Evolutionary conservation across 2,113 vertebrate species (phyloP), one percentile per base, ranked within the genome.

Genomic region (Andinoacara biseriatus): DNA sequence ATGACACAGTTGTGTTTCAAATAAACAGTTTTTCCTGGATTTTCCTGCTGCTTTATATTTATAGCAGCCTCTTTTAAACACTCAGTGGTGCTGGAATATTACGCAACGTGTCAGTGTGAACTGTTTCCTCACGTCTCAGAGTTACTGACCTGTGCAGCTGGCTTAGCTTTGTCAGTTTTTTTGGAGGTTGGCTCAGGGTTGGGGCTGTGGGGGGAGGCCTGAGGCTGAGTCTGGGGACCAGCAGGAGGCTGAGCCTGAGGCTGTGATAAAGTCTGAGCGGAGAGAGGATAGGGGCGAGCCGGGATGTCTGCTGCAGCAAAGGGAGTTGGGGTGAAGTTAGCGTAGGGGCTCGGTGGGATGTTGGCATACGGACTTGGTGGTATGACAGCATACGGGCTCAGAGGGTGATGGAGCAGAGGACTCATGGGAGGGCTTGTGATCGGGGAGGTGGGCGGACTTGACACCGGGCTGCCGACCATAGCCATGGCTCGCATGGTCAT

Each of bases 401-500:
- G 90, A 9, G 92, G 92, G 56, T 93, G 92, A 14, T 67, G 76
- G 60, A 88, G 86, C 26, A 91, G 63, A 14, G 93, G 94, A 61
- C 94, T 95, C 80, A 86, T 87, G 38, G 92, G 90, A 20, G 91
- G 91, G 79, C 87, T 94, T 0, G 63, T 93, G 81, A 92, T 77
- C 0, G 94, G 93, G n/a, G 94, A 86, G 22, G 91, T 90, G 7
- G 91, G 93, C 17, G 93, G 91, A 54, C 92, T 94, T 0, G 90
- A 86, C 56, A 95, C 79, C 0, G 95, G 95, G 72, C 91, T 94
- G 84, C 85, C 26, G 40, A 91, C 89, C 35, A 95, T 94, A 69
- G 95, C 94, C 95, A 96, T 95, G 26, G 96, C 95, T 86, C 96
- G 97, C 91, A 96, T 94, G 63, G 97, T 96, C 96, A 96, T 97